phyloP scores from a whole-genome alignment of 2,113 vertebrate species.

The Thalassarche chlororhynchos region DNA sequence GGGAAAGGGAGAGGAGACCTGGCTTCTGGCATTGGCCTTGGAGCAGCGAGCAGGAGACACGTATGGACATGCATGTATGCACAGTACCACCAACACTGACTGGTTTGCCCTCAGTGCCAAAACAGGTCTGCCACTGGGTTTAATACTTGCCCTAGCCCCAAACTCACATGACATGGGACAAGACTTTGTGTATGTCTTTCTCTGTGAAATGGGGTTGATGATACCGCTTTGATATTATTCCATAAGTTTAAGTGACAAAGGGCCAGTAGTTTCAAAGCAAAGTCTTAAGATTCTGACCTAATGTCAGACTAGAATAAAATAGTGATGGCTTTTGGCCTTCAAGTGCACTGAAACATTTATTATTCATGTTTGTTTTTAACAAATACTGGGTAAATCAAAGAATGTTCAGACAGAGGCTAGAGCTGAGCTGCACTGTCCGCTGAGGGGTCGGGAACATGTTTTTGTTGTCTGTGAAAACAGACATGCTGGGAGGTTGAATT shows the following conservation, averaged over 20 bases:
- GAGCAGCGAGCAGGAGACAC: accelerated
- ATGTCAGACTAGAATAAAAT: background rate
- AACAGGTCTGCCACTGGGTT: background rate
- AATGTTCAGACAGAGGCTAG: background rate
- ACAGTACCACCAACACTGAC: accelerated
- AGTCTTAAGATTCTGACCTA: background rate
- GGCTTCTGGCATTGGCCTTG: background rate
- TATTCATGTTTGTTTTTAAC: constrained; percentile 37
- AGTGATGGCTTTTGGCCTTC: background rate
- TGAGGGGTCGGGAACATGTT: background rate
- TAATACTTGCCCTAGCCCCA: background rate
- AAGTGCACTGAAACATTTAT: background rate
- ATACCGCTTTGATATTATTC: background rate
- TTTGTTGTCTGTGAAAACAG: constrained; percentile 4
- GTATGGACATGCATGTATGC: accelerated
- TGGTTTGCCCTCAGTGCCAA: background rate
- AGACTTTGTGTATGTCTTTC: background rate
- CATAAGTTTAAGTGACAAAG: background rate
- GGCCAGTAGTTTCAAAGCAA: background rate
- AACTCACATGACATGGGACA: background rate
- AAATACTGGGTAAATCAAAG: constrained; percentile 16
- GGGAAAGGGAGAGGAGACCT: background rate
- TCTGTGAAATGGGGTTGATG: background rate
- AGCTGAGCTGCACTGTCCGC: background rate
- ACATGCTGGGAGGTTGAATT: background rate